A percentile compares a stretch with the other conserved stretches of the same genome.
Evolutionary conservation across 2,888 invertebrate genomes (phyloP).

Genomic region (Caenorhabditis wallacei): DNA sequence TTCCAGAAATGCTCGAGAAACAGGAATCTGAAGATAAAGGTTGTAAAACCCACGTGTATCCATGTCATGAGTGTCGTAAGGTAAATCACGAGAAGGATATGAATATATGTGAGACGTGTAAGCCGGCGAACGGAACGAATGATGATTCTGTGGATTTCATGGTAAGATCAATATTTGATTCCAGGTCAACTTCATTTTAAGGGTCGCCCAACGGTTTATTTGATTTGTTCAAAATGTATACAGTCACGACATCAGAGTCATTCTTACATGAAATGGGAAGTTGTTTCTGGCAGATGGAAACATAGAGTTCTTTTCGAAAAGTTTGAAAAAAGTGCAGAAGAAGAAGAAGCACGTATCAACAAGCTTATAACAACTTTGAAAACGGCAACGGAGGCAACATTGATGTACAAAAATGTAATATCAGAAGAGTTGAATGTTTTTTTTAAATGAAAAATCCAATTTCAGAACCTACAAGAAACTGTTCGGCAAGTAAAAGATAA

Average conservation of each 20-base stretch:
- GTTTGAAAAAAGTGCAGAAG: slow-evolving; percentile 1
- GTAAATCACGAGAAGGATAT: slow-evolving; percentile 16
- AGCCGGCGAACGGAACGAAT: not conserved
- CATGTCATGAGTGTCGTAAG: slow-evolving; percentile 6
- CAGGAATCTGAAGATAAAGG: not conserved
- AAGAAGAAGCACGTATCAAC: not conserved
- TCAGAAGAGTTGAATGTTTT: too few relatives aligned
- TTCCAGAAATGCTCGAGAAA: slow-evolving; percentile 23
- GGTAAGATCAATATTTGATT: not conserved
- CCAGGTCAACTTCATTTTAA: too few relatives aligned
- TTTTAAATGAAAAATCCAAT: not conserved
- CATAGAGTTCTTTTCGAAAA: not conserved
- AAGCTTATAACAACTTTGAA: not conserved
- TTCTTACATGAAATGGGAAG: not conserved
- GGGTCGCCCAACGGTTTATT: not conserved
- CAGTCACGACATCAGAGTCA: not conserved
- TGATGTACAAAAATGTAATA: not conserved
- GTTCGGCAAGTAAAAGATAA: slow-evolving; percentile 9
- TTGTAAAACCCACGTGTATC: not conserved
- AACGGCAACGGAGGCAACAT: not conserved
- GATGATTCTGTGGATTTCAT: slow-evolving; percentile 16
- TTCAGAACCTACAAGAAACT: slow-evolving; percentile 24
- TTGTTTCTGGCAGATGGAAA: slow-evolving; percentile 5
- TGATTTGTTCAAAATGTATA: slow-evolving; percentile 1
- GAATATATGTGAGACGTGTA: slow-evolving; percentile 4